Base-by-base conservation (phyloP, 1,140 invertebrate genomes). In the Octopus sinensis region DNA sequence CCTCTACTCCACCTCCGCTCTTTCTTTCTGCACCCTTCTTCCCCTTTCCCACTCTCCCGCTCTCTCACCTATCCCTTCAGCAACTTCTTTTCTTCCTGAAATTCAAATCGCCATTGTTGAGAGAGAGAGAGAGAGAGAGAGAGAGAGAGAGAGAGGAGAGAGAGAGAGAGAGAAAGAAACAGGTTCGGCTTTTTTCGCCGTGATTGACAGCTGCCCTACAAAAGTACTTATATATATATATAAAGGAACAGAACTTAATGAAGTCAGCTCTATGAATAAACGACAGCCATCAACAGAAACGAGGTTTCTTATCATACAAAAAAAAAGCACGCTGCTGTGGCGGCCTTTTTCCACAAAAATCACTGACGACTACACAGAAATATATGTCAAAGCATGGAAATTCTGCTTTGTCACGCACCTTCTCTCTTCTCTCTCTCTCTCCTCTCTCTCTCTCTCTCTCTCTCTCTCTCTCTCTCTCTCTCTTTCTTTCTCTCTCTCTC, bases 121-220 rank as follows among this genome's bases (percentile, higher is more conserved):
- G 80, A 73, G 6, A 76, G 80, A 81, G 54, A 54, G 53, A 73
- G 51, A 79, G 71, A 79, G 10, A n/a, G 79, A 80, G 6, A 68
- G 17, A 73, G 43, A 51, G 56, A 51, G 10, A 51, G 54, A 71
- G 17, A 43, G 71, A 75, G 52, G 51, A 76, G 56, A 62, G 56
- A 62, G 56, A 62, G 56, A 62, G 56, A 62, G 56, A 62, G 56
- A 62, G 56, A 62, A 17, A 62, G 56, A 62, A 17, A 62, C 9
- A 62, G 56, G 17, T 43, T 43, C 30, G 30, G 2, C 30, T 43
- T 43, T 0, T 43, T 43, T 43, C 30, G 30, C 30, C 30, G 30
- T 43, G 30, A 43, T 43, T 43, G 30, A 43, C 30, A 43, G 30
- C 30, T 43, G 30, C 0, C 30, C 30, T 43, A 43, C 2, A 43